Conservation (phyloP, 1,140 invertebrate genomes). For the Acromyrmex heyeri region DNA sequence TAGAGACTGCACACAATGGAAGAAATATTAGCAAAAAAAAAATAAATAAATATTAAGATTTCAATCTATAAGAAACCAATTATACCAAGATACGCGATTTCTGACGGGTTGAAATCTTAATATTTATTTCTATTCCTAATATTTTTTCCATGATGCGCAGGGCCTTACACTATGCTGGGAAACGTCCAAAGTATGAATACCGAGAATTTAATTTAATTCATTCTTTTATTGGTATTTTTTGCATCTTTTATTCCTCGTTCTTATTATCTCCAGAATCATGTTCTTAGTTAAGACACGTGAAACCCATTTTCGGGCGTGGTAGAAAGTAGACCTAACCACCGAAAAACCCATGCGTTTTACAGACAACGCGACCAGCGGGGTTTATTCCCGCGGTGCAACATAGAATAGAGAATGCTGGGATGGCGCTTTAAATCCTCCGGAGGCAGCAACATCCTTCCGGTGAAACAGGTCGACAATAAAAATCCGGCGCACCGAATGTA, state of each 20-base stretch:
- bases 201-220: background rate
- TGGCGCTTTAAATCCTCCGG: slow-evolving; percentile 67
- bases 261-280: background rate
- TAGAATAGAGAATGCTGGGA: slow-evolving; percentile 55
- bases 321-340: slow-evolving; percentile 36
- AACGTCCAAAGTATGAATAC: background rate
- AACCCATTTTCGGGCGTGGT: background rate
- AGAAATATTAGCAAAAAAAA: too few species aligned
- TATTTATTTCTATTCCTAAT: too few species aligned
- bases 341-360: slow-evolving; percentile 55
- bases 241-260: background rate
- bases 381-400: slow-evolving; percentile 54
- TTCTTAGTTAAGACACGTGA: background rate
- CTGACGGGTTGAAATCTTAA: too few species aligned
- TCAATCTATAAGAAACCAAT: too few species aligned
- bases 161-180: too few species aligned
- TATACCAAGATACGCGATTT: too few species aligned
- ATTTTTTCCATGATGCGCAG: too few species aligned
- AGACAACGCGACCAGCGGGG: slow-evolving; percentile 3
- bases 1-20: too few species aligned
- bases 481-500: slow-evolving; percentile 66
- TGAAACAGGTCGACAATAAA: slow-evolving; percentile 65
- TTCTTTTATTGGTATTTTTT: background rate
- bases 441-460: slow-evolving; percentile 31
- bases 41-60: too few species aligned